phyloP scores from a whole-genome alignment of 2,888 invertebrate species.

The Oligia latruncula region DNA sequence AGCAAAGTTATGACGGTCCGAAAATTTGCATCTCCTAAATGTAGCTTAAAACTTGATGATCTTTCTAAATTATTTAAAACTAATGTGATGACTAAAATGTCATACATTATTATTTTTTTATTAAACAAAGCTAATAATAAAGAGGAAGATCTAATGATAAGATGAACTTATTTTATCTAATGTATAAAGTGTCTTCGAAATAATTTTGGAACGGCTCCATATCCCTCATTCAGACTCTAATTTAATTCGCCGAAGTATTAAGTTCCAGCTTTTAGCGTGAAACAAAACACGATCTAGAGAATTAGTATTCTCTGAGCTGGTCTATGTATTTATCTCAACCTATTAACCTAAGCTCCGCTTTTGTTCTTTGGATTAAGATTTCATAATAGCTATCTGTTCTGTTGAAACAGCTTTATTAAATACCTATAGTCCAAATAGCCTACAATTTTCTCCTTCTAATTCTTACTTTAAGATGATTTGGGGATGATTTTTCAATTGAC shows the following conservation, averaged over 20 bases:
- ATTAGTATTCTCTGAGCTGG: constrained; percentile 5
- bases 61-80: background rate
- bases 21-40: background rate
- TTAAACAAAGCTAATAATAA: background rate
- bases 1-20: no score
- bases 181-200: background rate
- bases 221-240: background rate
- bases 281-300: constrained; percentile 30
- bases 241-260: constrained; percentile 7
- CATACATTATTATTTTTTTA: background rate
- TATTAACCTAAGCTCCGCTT: constrained; percentile 2
- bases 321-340: constrained; percentile 8
- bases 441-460: background rate
- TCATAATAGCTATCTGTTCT: background rate
- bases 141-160: background rate
- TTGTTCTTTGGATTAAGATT: constrained; percentile 27
- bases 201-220: background rate
- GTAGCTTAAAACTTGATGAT: no score
- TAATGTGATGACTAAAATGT: background rate
- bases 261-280: constrained; percentile 1
- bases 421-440: background rate
- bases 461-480: background rate
- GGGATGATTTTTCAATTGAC: no score
- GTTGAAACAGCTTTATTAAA: background rate
- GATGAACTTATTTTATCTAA: background rate